Evolutionary conservation across 2,797 vertebrate genomes (phyloP), one percentile per base, ranked within the genome.

Genomic region (Tolypeutes matacus): DNA sequence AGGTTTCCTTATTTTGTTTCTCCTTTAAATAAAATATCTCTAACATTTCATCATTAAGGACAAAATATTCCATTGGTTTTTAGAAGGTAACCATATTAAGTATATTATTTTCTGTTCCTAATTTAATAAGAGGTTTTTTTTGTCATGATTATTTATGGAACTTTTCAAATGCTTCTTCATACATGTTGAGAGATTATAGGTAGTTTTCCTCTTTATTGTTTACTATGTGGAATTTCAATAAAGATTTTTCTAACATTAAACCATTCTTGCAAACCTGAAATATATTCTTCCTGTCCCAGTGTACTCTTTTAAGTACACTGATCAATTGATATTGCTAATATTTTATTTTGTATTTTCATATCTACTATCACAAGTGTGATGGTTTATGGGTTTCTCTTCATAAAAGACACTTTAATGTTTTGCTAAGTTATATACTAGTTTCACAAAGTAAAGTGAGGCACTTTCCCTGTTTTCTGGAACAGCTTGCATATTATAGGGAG

Each of bases 321-420:
- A 36, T 84, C 23, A 20, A 85, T 20, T 65, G 27, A 58, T 81
- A 5, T 31, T 87, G 46, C 14, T 70, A 81, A 89, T 64, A 49
- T 58, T 91, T 93, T 80, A 76, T 51, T 91, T 51, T 86, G 58
- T 64, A 34, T 73, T 93, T 77, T 91, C 39, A 91, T 0, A 58
- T 51, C 36, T 73, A 67, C 2, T 80, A 31, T 69, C 53, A 83
- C 31, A 67, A 2, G 9, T 65, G 23, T 53, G 31, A 86, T 64
- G 3, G 7, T 2, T 36, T 75, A 14, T 53, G 7, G 3, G 27
- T 94, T 86, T 89, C 25, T 89, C 89, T 89, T 42, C 73, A 60
- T 27, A 82, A 89, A 65, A 67, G 80, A 58, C 64, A 21, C 25
- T 80, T 78, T n/a, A 80, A 84, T 76, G 12, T 21, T 81, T 21